A percentile compares a stretch with the other conserved stretches of the same genome.
Evolutionary conservation across 2,888 invertebrate genomes (phyloP).

Genomic region (Pemphredon lugubris): DNA sequence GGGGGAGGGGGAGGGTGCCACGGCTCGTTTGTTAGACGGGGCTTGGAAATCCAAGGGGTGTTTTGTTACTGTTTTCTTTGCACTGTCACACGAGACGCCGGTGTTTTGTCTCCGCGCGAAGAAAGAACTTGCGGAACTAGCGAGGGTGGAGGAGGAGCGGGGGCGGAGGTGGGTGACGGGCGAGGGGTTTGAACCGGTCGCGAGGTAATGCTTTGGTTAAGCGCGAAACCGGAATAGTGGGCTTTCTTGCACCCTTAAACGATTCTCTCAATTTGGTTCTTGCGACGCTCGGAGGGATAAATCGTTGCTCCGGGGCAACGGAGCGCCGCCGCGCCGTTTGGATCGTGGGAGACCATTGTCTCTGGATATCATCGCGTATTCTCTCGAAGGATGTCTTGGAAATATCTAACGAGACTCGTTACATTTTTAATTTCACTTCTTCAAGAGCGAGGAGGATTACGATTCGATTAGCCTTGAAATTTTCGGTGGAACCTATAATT

Average conservation of each 20-base stretch:
- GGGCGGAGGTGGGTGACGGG: constrained; percentile 27
- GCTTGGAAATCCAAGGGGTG: constrained; percentile 65
- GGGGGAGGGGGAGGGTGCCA: constrained; percentile 67
- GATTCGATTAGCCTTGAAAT: too few species aligned
- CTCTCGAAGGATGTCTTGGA: not conserved
- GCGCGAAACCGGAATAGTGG: constrained; percentile 36
- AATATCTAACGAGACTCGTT: too few species aligned
- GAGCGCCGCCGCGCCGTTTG: too few species aligned
- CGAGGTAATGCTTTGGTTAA: constrained; percentile 55
- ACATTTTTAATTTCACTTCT: not conserved
- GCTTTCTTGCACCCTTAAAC: constrained; percentile 53
- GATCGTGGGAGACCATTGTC: not conserved
- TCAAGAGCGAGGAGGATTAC: too few species aligned
- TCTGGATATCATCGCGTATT: not conserved
- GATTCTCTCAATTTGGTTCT: constrained; percentile 55
- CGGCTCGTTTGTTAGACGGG: constrained; percentile 78
- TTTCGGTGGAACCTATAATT: too few species aligned
- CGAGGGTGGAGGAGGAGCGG: constrained; percentile 18
- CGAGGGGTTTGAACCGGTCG: constrained; percentile 46
- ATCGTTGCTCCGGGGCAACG: constrained; percentile 32
- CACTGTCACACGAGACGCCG: constrained; percentile 63
- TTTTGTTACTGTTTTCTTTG: constrained; percentile 77
- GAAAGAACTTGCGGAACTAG: constrained; percentile 38
- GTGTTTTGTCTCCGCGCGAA: constrained; percentile 67
- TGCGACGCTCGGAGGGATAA: constrained; percentile 43